Percentiles rank a stretch among this genome's conserved stretches.
Evolutionary conservation across 1,140 invertebrate genomes (phyloP).

Genomic region (Scaptomyza montana): DNA sequence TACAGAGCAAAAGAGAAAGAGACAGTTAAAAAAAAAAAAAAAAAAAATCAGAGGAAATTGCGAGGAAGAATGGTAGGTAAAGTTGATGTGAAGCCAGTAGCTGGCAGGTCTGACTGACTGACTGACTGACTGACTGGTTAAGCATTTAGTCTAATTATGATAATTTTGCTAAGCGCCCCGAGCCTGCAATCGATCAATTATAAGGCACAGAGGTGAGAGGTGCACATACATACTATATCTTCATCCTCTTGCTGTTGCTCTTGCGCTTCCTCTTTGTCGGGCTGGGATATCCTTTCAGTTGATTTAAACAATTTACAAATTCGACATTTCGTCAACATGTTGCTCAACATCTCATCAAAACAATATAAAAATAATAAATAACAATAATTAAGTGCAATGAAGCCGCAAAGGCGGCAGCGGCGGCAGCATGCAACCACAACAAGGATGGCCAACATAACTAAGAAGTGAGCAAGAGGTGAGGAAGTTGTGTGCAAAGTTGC

Average conservation of each 20-base stretch:
- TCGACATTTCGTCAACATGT: slow-evolving; percentile 81
- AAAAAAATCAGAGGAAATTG: slow-evolving; percentile 4
- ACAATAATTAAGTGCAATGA: slow-evolving; percentile 81
- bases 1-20: neutral
- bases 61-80: neutral
- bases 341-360: slow-evolving; percentile 80
- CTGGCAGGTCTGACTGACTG: neutral
- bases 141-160: slow-evolving; percentile 80
- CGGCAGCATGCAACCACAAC: slow-evolving; percentile 7
- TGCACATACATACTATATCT: neutral
- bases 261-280: neutral
- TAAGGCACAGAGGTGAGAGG: slow-evolving; percentile 38
- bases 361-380: slow-evolving; percentile 82
- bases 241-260: neutral
- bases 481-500: neutral
- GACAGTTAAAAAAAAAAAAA: neutral
- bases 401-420: slow-evolving; percentile 45
- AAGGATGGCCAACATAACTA: slow-evolving; percentile 30
- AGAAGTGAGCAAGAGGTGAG: slow-evolving; percentile 21
- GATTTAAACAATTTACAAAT: slow-evolving; percentile 80
- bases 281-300: slow-evolving; percentile 32
- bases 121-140: slow-evolving; percentile 33
- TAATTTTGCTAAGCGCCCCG: slow-evolving; percentile 67
- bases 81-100: slow-evolving; percentile 24
- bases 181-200: slow-evolving; percentile 80